phyloP scores from a whole-genome alignment of 2,888 invertebrate species.

The Halictus quadricinctus region DNA sequence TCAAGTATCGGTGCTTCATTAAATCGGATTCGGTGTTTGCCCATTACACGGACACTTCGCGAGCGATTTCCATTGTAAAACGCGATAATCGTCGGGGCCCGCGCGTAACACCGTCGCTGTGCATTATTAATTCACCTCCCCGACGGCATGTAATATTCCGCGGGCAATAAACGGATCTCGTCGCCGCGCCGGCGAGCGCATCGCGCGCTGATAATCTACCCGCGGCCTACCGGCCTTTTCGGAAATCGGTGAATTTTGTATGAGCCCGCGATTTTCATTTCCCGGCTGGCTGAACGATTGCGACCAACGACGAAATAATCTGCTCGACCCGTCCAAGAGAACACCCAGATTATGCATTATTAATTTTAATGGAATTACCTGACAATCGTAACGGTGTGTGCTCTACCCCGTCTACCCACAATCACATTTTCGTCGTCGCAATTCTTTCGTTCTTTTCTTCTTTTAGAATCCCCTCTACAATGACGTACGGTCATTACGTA shows the following conservation, averaged over 20 bases:
- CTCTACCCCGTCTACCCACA: neutral
- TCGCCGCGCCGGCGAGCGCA: constrained; percentile 15
- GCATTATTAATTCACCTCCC: constrained; percentile 66
- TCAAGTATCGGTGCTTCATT: constrained; percentile 49
- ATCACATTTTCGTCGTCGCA: neutral
- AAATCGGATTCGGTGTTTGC: constrained; percentile 60
- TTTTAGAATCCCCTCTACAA: neutral
- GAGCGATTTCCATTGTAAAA: constrained; percentile 66
- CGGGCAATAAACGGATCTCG: constrained; percentile 66
- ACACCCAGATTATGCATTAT: constrained; percentile 60
- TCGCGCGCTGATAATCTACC: constrained; percentile 48
- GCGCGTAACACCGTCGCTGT: constrained; percentile 46
- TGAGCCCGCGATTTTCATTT: constrained; percentile 56
- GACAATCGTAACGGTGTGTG: constrained; percentile 44
- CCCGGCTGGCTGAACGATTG: neutral
- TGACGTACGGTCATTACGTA: too few relatives aligned
- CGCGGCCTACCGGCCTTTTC: constrained; percentile 39
- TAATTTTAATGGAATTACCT: constrained; percentile 65
- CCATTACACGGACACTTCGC: constrained; percentile 54
- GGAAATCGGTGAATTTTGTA: constrained; percentile 57
- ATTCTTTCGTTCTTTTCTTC: neutral
- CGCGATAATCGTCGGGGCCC: constrained; percentile 62
- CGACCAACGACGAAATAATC: constrained; percentile 52
- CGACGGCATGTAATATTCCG: constrained; percentile 64
- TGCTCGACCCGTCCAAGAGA: constrained; percentile 28